A percentile compares a stretch with the other conserved stretches of the same genome.
Conservation (phyloP, 2,113 vertebrate genomes). For the Prinia subflava region DNA sequence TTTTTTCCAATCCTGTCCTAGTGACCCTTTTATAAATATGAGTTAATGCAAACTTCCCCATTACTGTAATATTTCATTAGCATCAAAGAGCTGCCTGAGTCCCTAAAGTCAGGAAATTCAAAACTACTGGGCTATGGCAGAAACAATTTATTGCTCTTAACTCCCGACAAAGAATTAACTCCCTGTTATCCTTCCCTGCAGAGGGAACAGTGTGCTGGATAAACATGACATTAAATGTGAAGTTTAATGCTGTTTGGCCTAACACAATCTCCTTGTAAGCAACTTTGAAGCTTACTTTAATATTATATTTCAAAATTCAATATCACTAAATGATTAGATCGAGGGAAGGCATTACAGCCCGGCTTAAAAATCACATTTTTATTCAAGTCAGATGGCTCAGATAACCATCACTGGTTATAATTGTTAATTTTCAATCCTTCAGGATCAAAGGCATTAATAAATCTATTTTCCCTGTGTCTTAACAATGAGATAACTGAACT, state of each 20-base stretch:
- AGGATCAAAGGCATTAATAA: constrained; percentile 2
- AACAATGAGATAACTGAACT: neutral
- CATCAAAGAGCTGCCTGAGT: constrained; percentile 41
- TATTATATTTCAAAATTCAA: neutral
- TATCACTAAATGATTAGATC: neutral
- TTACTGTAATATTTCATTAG: constrained; percentile 47
- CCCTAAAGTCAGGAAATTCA: constrained; percentile 48
- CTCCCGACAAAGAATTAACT: neutral
- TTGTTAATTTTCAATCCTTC: neutral
- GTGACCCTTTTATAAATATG: neutral
- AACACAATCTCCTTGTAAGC: neutral
- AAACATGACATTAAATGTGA: neutral
- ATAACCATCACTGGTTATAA: neutral
- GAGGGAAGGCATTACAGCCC: neutral
- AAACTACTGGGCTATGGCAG: constrained; percentile 21
- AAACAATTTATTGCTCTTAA: neutral
- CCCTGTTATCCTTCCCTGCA: neutral
- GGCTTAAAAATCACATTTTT: neutral
- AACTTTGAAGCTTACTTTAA: neutral
- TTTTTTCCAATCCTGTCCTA: neutral
- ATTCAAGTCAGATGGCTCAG: neutral
- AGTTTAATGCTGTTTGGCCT: neutral
- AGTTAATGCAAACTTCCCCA: constrained; percentile 21
- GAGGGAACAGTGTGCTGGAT: neutral
- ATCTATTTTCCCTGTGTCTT: neutral